Base-by-base conservation (phyloP, 2,797 vertebrate species). In the Tamandua tetradactyla region DNA sequence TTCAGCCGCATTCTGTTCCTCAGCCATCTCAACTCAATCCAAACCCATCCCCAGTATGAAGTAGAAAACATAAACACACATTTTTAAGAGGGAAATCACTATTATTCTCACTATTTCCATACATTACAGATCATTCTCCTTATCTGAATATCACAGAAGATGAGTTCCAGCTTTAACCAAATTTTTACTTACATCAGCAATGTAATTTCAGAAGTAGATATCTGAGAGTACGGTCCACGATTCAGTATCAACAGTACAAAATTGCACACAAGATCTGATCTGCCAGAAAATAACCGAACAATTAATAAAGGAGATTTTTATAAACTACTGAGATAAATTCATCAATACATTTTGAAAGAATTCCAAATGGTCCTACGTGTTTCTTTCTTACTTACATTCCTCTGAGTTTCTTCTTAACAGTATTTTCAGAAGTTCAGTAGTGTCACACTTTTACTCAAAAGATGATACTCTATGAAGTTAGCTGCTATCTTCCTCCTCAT, bases 291-390 rank as follows among this genome's bases (percentile, higher is more conserved):
- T 23, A 89, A 44, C 2, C 55, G 52, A 64, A 69, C 2, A 64
- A 22, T 80, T 72, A n/a, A 88, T 13, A 87, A 69, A 64, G 32
- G 66, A 61, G 22, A 78, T 69, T 95, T 95, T 72, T 79, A 17
- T n/a, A 83, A 94, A 62, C 37, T 47, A 44, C 11, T 68, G 40
- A 76, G 2, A 87, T 66, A 85, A 87, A 71, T 7, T 25, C 75
- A 88, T 52, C n/a, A 42, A 14, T 82, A 15, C 72, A 64, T 47
- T 84, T 90, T 89, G 27, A 85, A 86, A 90, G 35, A 81, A 90
- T 20, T 88, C 7, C 40, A 95, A 93, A 52, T 90, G 25, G 3
- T 22, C 32, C 27, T 23, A n/a, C n/a, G n/a, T 62, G 61, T 17
- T n/a, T 49, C 3, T 49, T 86, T 88, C 30, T 82, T 76, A 15